Percentiles rank a stretch among this genome's conserved stretches.
Evolutionary conservation across 92 coral and sea anemone species (phyloP).

Genomic region (Virgularia gustaviana): DNA sequence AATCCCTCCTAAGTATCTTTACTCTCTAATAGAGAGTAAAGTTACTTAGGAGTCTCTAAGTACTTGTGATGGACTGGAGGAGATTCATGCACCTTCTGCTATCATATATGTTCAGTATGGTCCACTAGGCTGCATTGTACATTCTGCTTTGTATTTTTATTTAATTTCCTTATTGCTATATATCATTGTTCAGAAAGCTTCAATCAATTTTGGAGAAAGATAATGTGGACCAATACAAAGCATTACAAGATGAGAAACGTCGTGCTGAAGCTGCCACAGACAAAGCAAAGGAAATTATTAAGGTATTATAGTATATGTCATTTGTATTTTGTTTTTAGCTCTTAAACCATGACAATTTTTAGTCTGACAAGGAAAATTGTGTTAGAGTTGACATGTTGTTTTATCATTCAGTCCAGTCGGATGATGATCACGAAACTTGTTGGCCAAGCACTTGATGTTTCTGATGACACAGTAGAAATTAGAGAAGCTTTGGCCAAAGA

Average conservation of each 20-base stretch:
- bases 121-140: too few relatives aligned
- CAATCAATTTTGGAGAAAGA: slow-evolving; percentile 79
- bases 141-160: too few relatives aligned
- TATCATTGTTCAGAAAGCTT: slow-evolving; percentile 81
- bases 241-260: slow-evolving; percentile 65
- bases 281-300: slow-evolving; percentile 76
- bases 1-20: too few relatives aligned
- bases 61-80: too few relatives aligned
- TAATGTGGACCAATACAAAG: slow-evolving; percentile 72
- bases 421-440: slow-evolving; percentile 78
- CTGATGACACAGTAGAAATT: slow-evolving; percentile 89
- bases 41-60: too few relatives aligned
- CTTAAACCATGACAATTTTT: neutral
- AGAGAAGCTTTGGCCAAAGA: slow-evolving; percentile 76
- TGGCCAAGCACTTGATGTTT: slow-evolving; percentile 75
- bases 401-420: slow-evolving; percentile 71
- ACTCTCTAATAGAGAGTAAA: too few relatives aligned
- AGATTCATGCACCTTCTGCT: too few relatives aligned
- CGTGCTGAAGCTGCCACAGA: slow-evolving; percentile 77
- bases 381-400: neutral
- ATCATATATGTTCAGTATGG: too few relatives aligned
- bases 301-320: slow-evolving; percentile 33
- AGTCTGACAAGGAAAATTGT: neutral
- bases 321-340: neutral
- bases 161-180: too few relatives aligned